Base-by-base conservation (phyloP, 2,888 invertebrate genomes). In the Esperia sulphurella region DNA sequence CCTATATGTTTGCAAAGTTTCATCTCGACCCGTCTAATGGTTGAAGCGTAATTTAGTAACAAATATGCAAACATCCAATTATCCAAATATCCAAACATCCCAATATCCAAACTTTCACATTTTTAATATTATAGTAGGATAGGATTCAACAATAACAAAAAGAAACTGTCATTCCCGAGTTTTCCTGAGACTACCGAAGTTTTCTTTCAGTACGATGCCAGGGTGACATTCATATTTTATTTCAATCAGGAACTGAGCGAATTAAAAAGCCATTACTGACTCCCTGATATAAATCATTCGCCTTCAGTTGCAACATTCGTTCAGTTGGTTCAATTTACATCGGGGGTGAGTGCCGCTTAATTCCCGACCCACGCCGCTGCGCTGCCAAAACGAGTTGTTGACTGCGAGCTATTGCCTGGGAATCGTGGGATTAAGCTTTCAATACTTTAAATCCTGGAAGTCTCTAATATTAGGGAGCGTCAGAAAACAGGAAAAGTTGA, bases 301-400 rank as follows among this genome's bases (percentile, higher is more conserved):
- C 65, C 57, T 68, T 65, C 64, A 63, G 59, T 65, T 73, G 75
- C 71, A 73, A 71, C 68, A 68, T 65, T 70, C 64, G 65, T 58
- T 67, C 65, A 64, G 70, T 71, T 69, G 68, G 71, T 72, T 75
- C 70, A 70, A 75, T 78, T 77, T 73, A 77, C 71, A 78, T 73
- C 60, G 65, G 65, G 68, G 65, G 55, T 58, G 63, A 61, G 62
- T 67, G 65, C 59, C 58, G 60, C 61, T 73, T 73, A 68, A 71
- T 71, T 75, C 67, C 61, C 61, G 63, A 66, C 64, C 58, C 55
- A 57, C 52, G 53, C 51, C 49, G 48, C 45, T 59, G 57, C 59
- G 46, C 43, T 59, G 58, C 61, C 58, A 58, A 57, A 65, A 60
- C 63, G 62, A 62, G 63, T 65, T 59, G 65, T 63, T 67, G 62